Conservation (phyloP, 2,797 vertebrate species). For the Acipenser oxyrinchus region DNA sequence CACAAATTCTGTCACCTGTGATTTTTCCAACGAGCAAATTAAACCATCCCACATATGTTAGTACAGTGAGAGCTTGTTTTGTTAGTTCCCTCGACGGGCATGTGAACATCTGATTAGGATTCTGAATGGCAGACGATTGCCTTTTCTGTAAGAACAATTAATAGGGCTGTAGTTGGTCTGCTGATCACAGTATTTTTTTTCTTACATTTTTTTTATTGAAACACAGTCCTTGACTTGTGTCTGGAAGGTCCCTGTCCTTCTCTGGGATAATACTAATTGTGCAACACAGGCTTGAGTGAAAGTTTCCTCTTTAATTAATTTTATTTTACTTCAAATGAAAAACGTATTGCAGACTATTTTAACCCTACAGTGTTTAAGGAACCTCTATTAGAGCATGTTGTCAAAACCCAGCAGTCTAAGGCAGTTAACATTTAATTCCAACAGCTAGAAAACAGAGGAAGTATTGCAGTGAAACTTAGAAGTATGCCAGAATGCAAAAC, state of each 20-base stretch:
- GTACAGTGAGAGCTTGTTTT: neutral
- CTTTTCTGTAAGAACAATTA: conserved; percentile 16
- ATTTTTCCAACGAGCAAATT: conserved; percentile 1
- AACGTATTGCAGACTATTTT: too few relatives aligned
- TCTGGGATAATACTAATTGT: conserved; percentile 23
- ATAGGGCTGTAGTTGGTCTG: conserved; percentile 21
- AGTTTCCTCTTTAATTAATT: too few relatives aligned
- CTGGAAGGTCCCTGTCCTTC: conserved; percentile 21
- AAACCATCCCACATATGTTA: conserved; percentile 4
- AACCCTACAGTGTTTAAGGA: too few relatives aligned
- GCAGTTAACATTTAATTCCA: too few relatives aligned
- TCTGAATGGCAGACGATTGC: conserved; percentile 10
- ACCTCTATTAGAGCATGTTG: too few relatives aligned
- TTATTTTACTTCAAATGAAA: too few relatives aligned
- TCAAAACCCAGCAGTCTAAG: too few relatives aligned
- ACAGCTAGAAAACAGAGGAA: too few relatives aligned
- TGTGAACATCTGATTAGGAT: neutral
- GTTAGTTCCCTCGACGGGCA: neutral
- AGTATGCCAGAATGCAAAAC: too few relatives aligned
- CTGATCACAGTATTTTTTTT: conserved; percentile 20
- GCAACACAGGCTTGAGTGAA: conserved; percentile 1
- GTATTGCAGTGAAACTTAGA: too few relatives aligned
- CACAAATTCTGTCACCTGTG: neutral
- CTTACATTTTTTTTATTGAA: neutral
- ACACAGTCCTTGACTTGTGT: conserved; percentile 25